These are phyloP conservation scores for Sphaeramia orbicularis DNA, from an alignment of 2,797 vertebrate species.

Conservation along the genomic window DNA sequence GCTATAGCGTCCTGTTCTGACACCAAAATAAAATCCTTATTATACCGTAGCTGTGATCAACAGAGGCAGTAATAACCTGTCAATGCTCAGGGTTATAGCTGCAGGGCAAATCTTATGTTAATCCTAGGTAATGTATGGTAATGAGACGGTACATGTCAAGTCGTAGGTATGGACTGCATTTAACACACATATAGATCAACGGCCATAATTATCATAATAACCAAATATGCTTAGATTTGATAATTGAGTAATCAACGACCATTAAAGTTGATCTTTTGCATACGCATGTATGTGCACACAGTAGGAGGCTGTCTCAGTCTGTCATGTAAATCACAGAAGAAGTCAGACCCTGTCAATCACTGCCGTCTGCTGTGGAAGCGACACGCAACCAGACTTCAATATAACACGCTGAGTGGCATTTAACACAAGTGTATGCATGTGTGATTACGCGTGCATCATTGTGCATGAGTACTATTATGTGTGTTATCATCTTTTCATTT, in stretches of 20 bases:
- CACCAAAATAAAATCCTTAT: conserved; percentile 39
- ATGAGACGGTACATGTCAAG: conserved; percentile 19
- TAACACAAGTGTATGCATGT: conserved; percentile 46
- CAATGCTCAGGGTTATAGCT: conserved; percentile 28
- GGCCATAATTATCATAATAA: not conserved
- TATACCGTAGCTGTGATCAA: conserved; percentile 45
- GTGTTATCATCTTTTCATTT: conserved; percentile 76
- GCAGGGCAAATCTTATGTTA: conserved; percentile 21
- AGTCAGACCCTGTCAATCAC: conserved; percentile 72
- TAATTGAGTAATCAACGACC: conserved; percentile 24
- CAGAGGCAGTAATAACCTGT: conserved; percentile 45
- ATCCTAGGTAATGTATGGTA: conserved; percentile 33
- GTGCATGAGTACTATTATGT: conserved; percentile 62
- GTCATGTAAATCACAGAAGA: conserved; percentile 67
- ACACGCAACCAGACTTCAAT: conserved; percentile 68
- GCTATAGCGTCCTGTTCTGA: conserved; percentile 30
- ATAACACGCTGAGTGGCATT: conserved; percentile 71
- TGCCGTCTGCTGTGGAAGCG: conserved; percentile 48
- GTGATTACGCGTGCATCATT: conserved; percentile 20
- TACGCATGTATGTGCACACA: not conserved
- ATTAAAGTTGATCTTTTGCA: conserved; percentile 11
- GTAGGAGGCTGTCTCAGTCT: conserved; percentile 47
- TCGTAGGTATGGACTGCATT: conserved; percentile 14
- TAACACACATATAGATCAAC: conserved; percentile 10
- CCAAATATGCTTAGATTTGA: conserved; percentile 16